A percentile compares a stretch with the other conserved stretches of the same genome.
These are phyloP conservation scores for Oceanites oceanicus DNA, from an alignment of 2,113 vertebrate species.

Conservation along the genomic window DNA sequence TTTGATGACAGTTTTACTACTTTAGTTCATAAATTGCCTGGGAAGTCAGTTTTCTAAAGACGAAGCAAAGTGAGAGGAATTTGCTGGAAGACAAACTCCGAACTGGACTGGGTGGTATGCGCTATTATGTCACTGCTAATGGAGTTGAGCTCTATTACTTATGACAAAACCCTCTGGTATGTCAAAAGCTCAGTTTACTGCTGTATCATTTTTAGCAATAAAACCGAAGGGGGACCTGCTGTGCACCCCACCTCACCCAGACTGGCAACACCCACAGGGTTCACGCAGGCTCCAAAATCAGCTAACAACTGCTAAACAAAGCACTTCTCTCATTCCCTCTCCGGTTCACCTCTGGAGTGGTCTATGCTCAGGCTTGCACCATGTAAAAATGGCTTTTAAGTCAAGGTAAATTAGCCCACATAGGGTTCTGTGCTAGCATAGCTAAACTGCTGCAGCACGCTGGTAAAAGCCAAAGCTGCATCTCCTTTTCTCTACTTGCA, in stretches of 20 bases:
- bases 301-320: background rate
- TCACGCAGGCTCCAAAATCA: background rate
- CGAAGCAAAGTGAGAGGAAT: background rate
- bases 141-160: background rate
- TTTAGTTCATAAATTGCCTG: background rate
- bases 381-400: background rate
- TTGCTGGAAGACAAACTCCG: constrained; percentile 7
- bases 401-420: background rate
- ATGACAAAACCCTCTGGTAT: background rate
- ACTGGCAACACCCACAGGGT: background rate
- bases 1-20: background rate
- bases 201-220: background rate
- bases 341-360: background rate
- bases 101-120: background rate
- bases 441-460: background rate
- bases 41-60: background rate
- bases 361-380: background rate
- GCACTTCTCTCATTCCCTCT: background rate
- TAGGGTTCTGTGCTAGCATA: background rate
- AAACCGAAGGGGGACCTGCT: background rate
- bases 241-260: background rate
- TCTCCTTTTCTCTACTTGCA: background rate
- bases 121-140: background rate
- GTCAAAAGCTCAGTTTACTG: background rate
- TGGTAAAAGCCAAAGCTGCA: background rate